A percentile compares a stretch with the other conserved stretches of the same genome.
Conservation (phyloP, 2,797 vertebrate species). For the Gila robusta region DNA sequence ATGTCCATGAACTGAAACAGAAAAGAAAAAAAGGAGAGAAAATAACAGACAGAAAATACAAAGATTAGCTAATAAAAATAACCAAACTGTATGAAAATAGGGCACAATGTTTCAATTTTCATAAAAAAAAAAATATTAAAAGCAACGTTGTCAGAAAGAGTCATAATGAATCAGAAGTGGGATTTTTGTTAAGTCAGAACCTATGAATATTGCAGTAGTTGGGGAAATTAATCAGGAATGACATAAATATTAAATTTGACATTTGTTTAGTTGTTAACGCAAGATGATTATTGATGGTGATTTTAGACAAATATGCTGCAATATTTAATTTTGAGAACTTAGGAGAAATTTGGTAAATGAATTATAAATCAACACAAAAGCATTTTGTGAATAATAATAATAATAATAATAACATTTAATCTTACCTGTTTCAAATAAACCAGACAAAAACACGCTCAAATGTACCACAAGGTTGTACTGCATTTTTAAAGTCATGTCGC, state of each 20-base stretch:
- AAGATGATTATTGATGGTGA: neutral
- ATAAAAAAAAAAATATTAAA: neutral
- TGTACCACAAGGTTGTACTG: neutral
- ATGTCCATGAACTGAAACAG: neutral
- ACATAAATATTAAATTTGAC: neutral
- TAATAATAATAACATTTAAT: neutral
- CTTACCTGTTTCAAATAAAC: conserved; percentile 7
- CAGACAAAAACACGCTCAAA: neutral
- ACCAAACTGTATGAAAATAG: neutral
- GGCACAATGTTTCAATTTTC: neutral
- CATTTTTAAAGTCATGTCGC: neutral
- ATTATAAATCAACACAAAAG: neutral
- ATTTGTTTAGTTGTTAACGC: neutral
- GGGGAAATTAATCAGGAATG: neutral
- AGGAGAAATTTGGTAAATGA: neutral
- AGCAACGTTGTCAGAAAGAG: neutral
- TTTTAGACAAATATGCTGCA: neutral
- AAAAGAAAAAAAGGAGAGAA: neutral
- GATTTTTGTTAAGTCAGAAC: neutral
- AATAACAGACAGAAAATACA: neutral
- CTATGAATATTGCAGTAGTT: neutral
- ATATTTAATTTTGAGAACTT: neutral
- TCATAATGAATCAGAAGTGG: neutral
- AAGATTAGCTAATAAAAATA: neutral
- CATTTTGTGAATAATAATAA: neutral